Evolutionary conservation across 2,888 invertebrate genomes (phyloP), one percentile per base, ranked within the genome.

Genomic region (Eugnorisma glareosa): DNA sequence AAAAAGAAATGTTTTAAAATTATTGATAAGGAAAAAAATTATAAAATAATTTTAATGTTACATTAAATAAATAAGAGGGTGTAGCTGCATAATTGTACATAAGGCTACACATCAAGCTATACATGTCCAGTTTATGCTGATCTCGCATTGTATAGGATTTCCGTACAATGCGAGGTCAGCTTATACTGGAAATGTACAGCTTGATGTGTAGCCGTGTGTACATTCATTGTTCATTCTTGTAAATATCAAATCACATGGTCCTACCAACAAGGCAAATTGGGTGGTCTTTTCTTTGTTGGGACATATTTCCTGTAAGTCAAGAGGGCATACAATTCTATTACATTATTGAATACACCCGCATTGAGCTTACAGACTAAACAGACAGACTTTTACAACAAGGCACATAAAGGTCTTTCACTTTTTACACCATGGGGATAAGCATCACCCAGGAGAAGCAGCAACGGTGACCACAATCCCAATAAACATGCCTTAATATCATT

Each of bases 1-100:
- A 77, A 91, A 89, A 75, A 81, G 73, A 82, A 77, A 77, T 57
- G 35, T 37, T 35, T 37, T 40, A 18, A 40, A 8, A 57, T 79
- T 40, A 66, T 40, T 48, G 28, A 43, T 15, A 15, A 73, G 35
- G 81, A 51, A 51, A 79, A 72, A 28, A 10, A 21, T 2, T 31
- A 11, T 7, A 43, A 28, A 59, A 51, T 40, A 18, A 57, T 24
- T 21, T 45, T 15, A 61, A 54, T 48, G 73, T 69, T 8, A 59
- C 1, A 31, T 54, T 54, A 35, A 4, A 31, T 37, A 10, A 48
- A 28, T 28, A 21, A 54, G 1, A 28, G 64, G 54, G 48, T 66
- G 64, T 43, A n/a, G 45, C 54, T 37, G 45, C 28, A 67, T 11
- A 67, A 37, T 37, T 43, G 51, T 35, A 67, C 8, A 67, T n/a